phyloP scores from a whole-genome alignment of 2,113 vertebrate species.

The Oostethus manadensis region DNA sequence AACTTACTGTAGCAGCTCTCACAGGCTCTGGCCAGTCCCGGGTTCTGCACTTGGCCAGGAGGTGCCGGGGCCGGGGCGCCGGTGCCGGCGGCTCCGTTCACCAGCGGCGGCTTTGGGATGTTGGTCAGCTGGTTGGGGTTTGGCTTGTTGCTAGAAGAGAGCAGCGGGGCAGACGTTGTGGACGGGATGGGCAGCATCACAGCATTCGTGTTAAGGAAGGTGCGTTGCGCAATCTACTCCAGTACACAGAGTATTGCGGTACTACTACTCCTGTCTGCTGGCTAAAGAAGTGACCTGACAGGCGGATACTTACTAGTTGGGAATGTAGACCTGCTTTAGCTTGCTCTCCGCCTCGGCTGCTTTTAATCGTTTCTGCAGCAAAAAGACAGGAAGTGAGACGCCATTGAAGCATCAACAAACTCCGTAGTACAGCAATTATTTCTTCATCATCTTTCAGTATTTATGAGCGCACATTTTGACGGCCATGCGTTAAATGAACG shows the following conservation, averaged over 20 bases:
- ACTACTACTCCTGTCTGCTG: no score
- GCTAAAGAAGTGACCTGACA: background rate
- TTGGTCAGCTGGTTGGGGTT: conserved; percentile 97
- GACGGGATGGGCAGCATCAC: no score
- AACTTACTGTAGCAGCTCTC: conserved; percentile 95
- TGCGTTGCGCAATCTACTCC: no score
- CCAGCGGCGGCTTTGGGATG: conserved; percentile 84
- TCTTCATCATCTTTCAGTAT: no score
- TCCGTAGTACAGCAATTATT: no score
- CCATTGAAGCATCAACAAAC: no score
- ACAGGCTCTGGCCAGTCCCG: conserved; percentile 83
- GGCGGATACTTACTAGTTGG: conserved; percentile 72
- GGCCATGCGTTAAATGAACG: no score
- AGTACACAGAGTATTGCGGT: no score
- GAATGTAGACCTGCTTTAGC: conserved; percentile 79
- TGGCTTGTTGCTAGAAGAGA: conserved; percentile 85
- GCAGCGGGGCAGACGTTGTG: conserved; percentile 18
- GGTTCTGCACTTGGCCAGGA: conserved; percentile 42
- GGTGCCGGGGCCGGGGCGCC: conserved; percentile 12
- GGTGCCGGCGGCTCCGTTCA: conserved; percentile 79
- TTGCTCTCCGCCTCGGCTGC: conserved; percentile 78
- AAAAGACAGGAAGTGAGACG: conserved; percentile 6
- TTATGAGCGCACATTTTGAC: no score
- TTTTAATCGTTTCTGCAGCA: conserved; percentile 76
- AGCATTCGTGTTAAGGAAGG: no score